phyloP scores from a whole-genome alignment of 2,888 invertebrate genomes.

The Drosophila mimetica region DNA sequence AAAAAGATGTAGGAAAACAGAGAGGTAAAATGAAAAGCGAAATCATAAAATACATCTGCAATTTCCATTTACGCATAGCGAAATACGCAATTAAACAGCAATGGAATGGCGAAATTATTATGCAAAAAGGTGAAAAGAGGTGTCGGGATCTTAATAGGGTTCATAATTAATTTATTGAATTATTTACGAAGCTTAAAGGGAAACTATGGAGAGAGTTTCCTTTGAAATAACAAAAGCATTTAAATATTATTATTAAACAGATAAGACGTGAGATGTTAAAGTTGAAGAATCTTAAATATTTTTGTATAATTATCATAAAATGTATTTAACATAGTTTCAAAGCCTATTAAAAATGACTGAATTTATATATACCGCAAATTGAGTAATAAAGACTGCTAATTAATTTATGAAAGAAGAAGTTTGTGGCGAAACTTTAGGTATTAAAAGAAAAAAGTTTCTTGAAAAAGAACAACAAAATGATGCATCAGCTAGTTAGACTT shows the following conservation, averaged over 20 bases:
- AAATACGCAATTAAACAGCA: constrained; percentile 18
- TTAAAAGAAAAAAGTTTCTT: not conserved
- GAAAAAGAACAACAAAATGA: not conserved
- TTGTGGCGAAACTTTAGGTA: not conserved
- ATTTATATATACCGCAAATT: no score
- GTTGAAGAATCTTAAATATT: no score
- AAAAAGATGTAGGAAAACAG: not conserved
- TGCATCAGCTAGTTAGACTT: not conserved
- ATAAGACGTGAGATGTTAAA: no score
- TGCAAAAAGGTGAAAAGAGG: constrained; percentile 2
- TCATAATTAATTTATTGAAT: constrained; percentile 27
- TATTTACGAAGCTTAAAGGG: not conserved
- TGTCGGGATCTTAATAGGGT: constrained; percentile 11
- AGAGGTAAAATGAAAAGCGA: constrained; percentile 9
- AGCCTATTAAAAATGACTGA: no score
- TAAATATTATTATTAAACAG: not conserved
- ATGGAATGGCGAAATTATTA: not conserved
- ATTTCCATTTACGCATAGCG: constrained; percentile 21
- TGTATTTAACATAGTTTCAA: no score
- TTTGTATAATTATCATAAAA: no score
- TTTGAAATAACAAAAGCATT: not conserved
- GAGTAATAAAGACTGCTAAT: no score
- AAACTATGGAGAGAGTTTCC: not conserved
- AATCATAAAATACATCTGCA: constrained; percentile 46
- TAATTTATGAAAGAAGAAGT: not conserved